Evolutionary conservation across 2,888 invertebrate species (phyloP).

Genomic region (Sialis lutaria): DNA sequence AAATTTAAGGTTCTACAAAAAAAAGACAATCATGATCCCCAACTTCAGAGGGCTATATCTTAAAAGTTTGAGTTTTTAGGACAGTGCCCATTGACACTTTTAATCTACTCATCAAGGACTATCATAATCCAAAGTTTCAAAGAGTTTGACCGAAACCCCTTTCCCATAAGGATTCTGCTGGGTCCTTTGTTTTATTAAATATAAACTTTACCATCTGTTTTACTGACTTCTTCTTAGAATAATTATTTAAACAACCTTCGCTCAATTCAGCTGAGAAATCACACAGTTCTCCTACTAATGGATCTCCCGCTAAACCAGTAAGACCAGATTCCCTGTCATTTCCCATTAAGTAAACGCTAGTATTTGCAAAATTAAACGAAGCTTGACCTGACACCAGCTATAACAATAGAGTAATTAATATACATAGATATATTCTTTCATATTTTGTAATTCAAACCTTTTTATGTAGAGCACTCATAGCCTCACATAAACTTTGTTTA

Average conservation of each 20-base stretch:
- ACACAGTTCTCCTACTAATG: constrained; percentile 31
- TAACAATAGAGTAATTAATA: constrained; percentile 9
- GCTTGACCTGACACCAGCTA: constrained; percentile 54
- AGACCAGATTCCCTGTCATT: constrained; percentile 36
- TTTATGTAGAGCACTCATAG: constrained; percentile 45
- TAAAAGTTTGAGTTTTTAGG: no score
- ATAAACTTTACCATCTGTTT: constrained; percentile 11
- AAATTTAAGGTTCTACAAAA: no score
- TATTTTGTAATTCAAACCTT: constrained; percentile 25
- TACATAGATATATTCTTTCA: neutral
- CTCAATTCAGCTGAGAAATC: constrained; percentile 11
- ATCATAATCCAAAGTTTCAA: no score
- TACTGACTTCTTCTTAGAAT: constrained; percentile 15
- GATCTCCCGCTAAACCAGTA: constrained; percentile 32
- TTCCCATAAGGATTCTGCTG: no score
- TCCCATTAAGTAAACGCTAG: constrained; percentile 47
- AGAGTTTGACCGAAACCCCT: no score
- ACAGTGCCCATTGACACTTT: no score
- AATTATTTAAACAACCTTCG: constrained; percentile 12
- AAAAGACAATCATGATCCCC: no score
- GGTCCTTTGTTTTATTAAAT: constrained; percentile 1
- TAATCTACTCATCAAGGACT: no score
- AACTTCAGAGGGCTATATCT: no score
- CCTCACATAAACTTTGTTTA: constrained; percentile 37
- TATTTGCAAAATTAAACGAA: constrained; percentile 48